A percentile compares a stretch with the other conserved stretches of the same genome.
Conservation (phyloP, 92 coral and sea anemone genomes). For the Phymanthus crucifer region DNA sequence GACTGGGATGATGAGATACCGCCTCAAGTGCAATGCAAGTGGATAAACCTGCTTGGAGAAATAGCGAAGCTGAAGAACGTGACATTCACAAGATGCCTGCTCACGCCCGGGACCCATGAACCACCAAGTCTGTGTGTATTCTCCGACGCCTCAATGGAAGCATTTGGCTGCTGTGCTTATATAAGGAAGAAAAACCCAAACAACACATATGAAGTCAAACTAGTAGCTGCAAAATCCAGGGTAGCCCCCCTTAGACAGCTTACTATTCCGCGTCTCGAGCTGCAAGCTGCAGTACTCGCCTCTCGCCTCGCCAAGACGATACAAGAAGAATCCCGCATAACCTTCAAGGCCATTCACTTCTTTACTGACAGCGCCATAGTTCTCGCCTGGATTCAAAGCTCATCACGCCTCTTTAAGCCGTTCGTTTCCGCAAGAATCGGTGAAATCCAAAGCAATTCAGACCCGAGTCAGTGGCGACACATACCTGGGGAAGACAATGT, state of each 20-base stretch:
- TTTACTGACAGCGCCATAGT: conserved; percentile 54
- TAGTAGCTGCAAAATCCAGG: conserved; percentile 63
- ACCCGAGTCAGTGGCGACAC: conserved; percentile 57
- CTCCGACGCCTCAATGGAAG: conserved; percentile 56
- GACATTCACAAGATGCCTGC: conserved; percentile 40
- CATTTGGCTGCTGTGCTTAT: conserved; percentile 50
- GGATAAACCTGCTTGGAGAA: conserved; percentile 46
- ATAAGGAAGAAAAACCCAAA: conserved; percentile 16
- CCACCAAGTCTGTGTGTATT: conserved; percentile 30
- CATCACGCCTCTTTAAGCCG: conserved; percentile 49
- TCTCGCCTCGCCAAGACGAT: conserved; percentile 23
- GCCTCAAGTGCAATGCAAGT: conserved; percentile 25
- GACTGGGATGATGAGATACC: conserved; percentile 57
- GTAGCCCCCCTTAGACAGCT: conserved; percentile 67
- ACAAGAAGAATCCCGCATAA: conserved; percentile 21
- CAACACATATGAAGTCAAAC: conserved; percentile 24
- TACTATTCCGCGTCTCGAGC: conserved; percentile 56
- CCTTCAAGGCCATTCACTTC: conserved; percentile 37
- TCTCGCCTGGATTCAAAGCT: conserved; percentile 44
- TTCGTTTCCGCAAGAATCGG: conserved; percentile 52
- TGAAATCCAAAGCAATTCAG: conserved; percentile 49
- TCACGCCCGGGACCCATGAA: conserved; percentile 25
- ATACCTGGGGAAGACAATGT: conserved; percentile 49
- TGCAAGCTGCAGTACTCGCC: conserved; percentile 49
- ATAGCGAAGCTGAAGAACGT: conserved; percentile 26